These are phyloP conservation scores for Aleiodes testaceus DNA, from an alignment of 2,888 invertebrate genomes.

Conservation along the genomic window DNA sequence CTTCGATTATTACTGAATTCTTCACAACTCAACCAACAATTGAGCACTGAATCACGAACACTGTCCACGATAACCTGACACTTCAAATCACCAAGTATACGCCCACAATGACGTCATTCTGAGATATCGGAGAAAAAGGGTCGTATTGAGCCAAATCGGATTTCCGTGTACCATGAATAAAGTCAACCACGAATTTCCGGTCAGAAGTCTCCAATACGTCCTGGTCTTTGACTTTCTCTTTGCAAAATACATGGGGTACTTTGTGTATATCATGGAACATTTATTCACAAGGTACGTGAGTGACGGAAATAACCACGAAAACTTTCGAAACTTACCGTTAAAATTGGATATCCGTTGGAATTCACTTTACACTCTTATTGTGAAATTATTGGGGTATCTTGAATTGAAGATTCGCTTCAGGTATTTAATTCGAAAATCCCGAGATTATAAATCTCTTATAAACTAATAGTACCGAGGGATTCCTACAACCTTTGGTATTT, in stretches of 20 bases:
- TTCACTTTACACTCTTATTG: no score
- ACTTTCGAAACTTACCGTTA: slow-evolving; percentile 3
- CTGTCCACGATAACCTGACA: no score
- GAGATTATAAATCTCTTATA: no score
- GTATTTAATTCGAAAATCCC: no score
- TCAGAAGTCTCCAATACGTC: slow-evolving; percentile 42
- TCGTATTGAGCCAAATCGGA: slow-evolving; percentile 56
- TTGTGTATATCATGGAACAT: slow-evolving; percentile 36
- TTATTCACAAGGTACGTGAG: slow-evolving; percentile 28
- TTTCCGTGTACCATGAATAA: slow-evolving; percentile 55
- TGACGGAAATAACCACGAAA: slow-evolving; percentile 7
- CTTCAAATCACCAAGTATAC: no score
- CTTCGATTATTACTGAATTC: not conserved
- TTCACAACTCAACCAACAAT: slow-evolving; percentile 12
- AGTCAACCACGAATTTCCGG: slow-evolving; percentile 54
- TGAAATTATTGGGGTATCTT: no score
- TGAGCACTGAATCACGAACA: not conserved
- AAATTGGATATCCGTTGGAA: no score
- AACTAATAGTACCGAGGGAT: not conserved
- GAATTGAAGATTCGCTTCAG: no score
- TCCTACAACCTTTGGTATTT: not conserved
- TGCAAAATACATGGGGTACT: slow-evolving; percentile 32
- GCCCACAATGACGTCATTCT: no score
- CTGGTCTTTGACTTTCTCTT: slow-evolving; percentile 39
- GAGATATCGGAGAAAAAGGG: no score